Percentiles rank a stretch among this genome's conserved stretches.
phyloP scores from a whole-genome alignment of 2,113 vertebrate species.

The Sus scrofa region DNA sequence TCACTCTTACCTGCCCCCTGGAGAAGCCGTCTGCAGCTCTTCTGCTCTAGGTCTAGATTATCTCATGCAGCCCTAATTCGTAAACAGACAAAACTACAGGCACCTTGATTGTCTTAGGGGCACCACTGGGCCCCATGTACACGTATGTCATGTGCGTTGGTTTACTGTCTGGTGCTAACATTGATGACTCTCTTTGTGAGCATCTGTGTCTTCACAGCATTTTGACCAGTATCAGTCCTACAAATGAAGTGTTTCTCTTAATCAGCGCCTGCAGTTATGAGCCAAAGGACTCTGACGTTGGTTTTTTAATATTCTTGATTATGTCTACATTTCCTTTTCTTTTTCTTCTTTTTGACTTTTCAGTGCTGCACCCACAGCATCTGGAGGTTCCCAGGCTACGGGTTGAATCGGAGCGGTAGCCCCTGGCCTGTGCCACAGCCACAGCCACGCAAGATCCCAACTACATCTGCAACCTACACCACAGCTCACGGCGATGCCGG shows the following conservation, averaged over 20 bases:
- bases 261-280: neutral
- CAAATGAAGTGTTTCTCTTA: neutral
- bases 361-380: no score
- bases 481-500: no score
- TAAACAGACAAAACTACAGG: neutral
- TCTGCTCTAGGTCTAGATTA: no score
- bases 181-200: neutral
- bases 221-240: neutral
- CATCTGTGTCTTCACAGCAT: neutral
- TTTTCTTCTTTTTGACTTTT: no score
- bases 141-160: neutral
- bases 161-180: neutral
- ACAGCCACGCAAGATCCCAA: no score
- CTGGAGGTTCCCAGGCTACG: no score
- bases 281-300: neutral
- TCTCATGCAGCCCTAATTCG: neutral
- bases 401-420: no score
- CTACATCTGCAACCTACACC: no score
- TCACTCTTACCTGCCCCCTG: neutral
- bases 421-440: no score
- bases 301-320: slow-evolving; percentile 7
- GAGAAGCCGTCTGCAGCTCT: neutral
- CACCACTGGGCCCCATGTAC: neutral
- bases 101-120: neutral
- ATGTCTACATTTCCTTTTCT: neutral